Percentiles rank a stretch among this genome's conserved stretches.
Evolutionary conservation across 2,797 vertebrate genomes (phyloP).

Genomic region (Melanotaenia trifasciata): DNA sequence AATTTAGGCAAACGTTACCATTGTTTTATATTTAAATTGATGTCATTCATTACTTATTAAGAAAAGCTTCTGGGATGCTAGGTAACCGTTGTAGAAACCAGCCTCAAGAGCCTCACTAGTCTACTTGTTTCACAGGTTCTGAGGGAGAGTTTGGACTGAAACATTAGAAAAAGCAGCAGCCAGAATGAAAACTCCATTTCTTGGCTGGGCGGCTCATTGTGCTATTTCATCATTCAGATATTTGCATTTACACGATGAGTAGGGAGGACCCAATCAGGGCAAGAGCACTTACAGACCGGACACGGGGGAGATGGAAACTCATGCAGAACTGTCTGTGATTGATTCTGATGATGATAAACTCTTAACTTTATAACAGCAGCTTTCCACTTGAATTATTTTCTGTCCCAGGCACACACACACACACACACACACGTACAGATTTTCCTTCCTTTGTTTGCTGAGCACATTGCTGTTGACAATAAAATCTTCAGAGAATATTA

Average conservation of each 20-base stretch:
- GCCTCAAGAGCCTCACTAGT: no score
- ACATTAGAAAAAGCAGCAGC: no score
- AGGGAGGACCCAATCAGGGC: not conserved
- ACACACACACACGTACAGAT: not conserved
- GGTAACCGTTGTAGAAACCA: no score
- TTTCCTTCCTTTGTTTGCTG: constrained; percentile 14
- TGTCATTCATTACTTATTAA: not conserved
- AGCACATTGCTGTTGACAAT: not conserved
- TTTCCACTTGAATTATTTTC: constrained; percentile 3
- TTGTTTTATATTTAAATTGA: not conserved
- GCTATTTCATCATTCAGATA: not conserved
- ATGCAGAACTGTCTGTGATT: not conserved
- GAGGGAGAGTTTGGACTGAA: no score
- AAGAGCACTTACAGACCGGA: not conserved
- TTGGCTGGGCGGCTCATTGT: not conserved
- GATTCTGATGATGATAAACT: not conserved
- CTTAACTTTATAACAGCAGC: constrained; percentile 1
- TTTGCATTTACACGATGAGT: not conserved
- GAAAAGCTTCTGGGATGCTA: no score
- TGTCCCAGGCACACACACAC: not conserved
- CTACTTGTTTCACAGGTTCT: no score
- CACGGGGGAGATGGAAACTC: not conserved
- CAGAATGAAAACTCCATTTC: no score
- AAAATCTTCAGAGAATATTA: constrained; percentile 5
- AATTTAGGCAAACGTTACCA: not conserved